Evolutionary conservation across 2,113 vertebrate species (phyloP), one percentile per base, ranked within the genome.

Genomic region (Xiphophorus couchianus): DNA sequence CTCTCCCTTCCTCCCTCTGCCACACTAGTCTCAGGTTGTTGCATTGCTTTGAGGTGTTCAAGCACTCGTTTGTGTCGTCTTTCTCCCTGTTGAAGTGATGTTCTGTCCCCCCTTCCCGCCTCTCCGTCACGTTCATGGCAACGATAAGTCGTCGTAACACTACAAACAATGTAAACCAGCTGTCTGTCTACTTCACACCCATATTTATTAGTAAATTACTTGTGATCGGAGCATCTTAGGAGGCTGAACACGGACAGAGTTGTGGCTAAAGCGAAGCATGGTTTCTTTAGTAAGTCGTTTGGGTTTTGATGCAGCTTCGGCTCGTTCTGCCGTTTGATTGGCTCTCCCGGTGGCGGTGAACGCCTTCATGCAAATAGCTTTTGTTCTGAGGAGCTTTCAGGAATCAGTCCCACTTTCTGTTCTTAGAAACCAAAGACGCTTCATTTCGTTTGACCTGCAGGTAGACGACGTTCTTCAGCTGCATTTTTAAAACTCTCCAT

Each of bases 11-110:
- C 44, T 17, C 8, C 51, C 51, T 25, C 7, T 8, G 1, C 67
- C 68, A 81, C 84, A 87, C 86, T 89, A 89, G 90, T 91, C 91
- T 92, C 91, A 92, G 91, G 91, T 91, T 84, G 91, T 92, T 78
- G 80, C 62, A 72, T 90, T 91, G 85, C 90, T 69, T 85, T 81
- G 35, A 79, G 86, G 71, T 78, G 83, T 90, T 68, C 31, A 83
- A 77, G 69, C 74, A 81, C 77, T 63, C 64, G 69, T 85, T 37
- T 76, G 64, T 74, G 69, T 66, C 60, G 42, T 76, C 77, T 44
- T 28, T 37, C 69, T n/a, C 29, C 28, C 48, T 62, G 65, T 69
- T 19, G 62, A 62, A 76, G 25, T 0, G 80, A 79, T 76, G 83
- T 80, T 86, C 33, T 83, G 72, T 85, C 51, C 44, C 22, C 17